phyloP scores from a whole-genome alignment of 2,888 invertebrate species.

The Sepioteuthis lessoniana region DNA sequence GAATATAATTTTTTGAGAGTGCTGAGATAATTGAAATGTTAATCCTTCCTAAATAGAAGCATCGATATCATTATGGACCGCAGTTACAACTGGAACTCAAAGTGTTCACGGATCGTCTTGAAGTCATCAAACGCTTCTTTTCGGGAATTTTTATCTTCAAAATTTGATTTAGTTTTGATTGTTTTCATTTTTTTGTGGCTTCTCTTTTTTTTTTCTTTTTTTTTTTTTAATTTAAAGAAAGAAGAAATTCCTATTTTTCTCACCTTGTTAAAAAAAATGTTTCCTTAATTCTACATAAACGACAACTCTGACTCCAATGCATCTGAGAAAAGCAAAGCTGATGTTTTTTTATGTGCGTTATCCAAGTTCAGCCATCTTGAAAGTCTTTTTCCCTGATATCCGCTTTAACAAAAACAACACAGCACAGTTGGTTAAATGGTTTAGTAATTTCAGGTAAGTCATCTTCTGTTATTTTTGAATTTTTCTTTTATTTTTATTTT shows the following conservation, averaged over 20 bases:
- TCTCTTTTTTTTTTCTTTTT: not conserved
- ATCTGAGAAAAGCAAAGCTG: conserved; percentile 99
- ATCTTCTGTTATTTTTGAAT: not conserved
- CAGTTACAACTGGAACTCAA: too few relatives aligned
- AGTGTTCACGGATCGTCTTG: too few relatives aligned
- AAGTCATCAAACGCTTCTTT: too few relatives aligned
- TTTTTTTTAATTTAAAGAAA: not conserved
- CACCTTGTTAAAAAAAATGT: not conserved
- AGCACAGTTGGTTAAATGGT: conserved; percentile 99
- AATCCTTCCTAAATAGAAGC: too few relatives aligned
- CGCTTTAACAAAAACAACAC: conserved; percentile 99
- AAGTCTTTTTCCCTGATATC: conserved; percentile 99
- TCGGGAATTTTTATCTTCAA: too few relatives aligned
- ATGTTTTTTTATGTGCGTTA: conserved; percentile 99
- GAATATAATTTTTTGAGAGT: too few relatives aligned
- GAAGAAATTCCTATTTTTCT: not conserved
- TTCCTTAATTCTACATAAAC: conserved; percentile 62
- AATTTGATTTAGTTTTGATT: too few relatives aligned
- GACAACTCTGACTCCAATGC: conserved; percentile 96
- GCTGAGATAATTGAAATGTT: too few relatives aligned
- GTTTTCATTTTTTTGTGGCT: not conserved
- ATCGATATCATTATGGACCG: too few relatives aligned
- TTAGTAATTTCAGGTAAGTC: conserved; percentile 99
- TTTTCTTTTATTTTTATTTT: too few relatives aligned
- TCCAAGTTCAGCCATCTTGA: conserved; percentile 98